phyloP scores from a whole-genome alignment of 1,140 invertebrate genomes.

The Pseudomyrmex cubaensis region DNA sequence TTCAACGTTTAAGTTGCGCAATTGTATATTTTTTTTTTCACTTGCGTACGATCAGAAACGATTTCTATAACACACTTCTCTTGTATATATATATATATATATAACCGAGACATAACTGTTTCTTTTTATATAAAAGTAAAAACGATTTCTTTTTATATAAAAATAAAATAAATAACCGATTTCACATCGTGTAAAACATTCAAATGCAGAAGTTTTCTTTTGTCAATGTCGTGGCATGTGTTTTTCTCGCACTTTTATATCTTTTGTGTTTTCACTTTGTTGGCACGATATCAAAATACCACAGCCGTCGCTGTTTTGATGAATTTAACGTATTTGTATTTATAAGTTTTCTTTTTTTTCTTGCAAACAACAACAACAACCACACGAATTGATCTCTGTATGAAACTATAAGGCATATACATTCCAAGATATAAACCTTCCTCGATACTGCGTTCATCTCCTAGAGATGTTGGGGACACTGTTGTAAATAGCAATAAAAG shows the following conservation, averaged over 20 bases:
- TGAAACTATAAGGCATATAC: slow-evolving; percentile 47
- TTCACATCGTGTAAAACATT: slow-evolving; percentile 14
- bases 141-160: slow-evolving; percentile 25
- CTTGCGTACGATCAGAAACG: slow-evolving; percentile 12
- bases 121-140: too few relatives aligned
- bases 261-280: neutral
- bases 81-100: neutral
- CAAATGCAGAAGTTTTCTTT: slow-evolving; percentile 33
- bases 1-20: slow-evolving; percentile 45
- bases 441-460: slow-evolving; percentile 16
- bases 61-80: slow-evolving; percentile 36
- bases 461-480: slow-evolving; percentile 35
- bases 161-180: slow-evolving; percentile 3
- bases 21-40: slow-evolving; percentile 23
- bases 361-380: neutral
- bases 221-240: slow-evolving; percentile 52
- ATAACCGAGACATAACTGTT: too few relatives aligned
- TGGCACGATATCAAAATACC: neutral
- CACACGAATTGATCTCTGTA: slow-evolving; percentile 22
- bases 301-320: slow-evolving; percentile 1
- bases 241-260: slow-evolving; percentile 12
- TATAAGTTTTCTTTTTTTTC: neutral
- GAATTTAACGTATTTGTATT: neutral
- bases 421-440: slow-evolving; percentile 46
- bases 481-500: slow-evolving; percentile 50